Evolutionary conservation across 2,888 invertebrate genomes (phyloP).

Genomic region (Phyllotreta cruciferae): DNA sequence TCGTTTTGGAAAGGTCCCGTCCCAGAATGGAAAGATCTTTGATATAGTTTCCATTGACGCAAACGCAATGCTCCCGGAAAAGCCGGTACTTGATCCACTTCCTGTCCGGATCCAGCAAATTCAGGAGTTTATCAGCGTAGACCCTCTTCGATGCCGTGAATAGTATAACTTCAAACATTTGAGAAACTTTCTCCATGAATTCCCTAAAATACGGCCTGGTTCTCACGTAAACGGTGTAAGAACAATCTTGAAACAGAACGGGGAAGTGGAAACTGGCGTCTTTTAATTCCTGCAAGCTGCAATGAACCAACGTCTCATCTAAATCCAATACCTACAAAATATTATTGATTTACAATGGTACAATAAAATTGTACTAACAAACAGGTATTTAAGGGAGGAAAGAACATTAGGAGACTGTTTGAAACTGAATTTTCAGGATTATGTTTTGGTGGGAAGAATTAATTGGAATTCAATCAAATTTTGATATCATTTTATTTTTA

Average conservation of each 20-base stretch:
- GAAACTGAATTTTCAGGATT: no score
- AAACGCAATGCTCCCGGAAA: constrained; percentile 94
- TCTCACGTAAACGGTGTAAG: constrained; percentile 84
- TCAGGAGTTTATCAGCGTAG: constrained; percentile 92
- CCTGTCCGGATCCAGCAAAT: constrained; percentile 87
- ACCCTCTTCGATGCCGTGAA: constrained; percentile 97
- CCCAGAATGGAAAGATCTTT: constrained; percentile 94
- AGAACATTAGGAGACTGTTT: no score
- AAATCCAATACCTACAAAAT: constrained; percentile 66
- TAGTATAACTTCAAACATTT: constrained; percentile 71
- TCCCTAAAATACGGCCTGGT: constrained; percentile 91
- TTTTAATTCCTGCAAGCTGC: constrained; percentile 88
- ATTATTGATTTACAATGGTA: no score
- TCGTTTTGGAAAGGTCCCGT: constrained; percentile 86
- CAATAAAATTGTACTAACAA: no score
- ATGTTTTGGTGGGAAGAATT: no score
- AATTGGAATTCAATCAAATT: no score
- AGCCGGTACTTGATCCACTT: constrained; percentile 90
- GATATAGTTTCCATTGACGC: constrained; percentile 95
- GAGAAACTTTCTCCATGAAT: constrained; percentile 76
- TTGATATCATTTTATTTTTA: no score
- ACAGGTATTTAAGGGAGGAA: no score
- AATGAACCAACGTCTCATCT: constrained; percentile 95
- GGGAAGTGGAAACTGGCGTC: constrained; percentile 95
- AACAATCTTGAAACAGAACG: constrained; percentile 88